These are phyloP conservation scores for Mastigias papua DNA, from an alignment of 30 jellyfish, hydroid and myxozoan genomes.

Conservation along the genomic window DNA sequence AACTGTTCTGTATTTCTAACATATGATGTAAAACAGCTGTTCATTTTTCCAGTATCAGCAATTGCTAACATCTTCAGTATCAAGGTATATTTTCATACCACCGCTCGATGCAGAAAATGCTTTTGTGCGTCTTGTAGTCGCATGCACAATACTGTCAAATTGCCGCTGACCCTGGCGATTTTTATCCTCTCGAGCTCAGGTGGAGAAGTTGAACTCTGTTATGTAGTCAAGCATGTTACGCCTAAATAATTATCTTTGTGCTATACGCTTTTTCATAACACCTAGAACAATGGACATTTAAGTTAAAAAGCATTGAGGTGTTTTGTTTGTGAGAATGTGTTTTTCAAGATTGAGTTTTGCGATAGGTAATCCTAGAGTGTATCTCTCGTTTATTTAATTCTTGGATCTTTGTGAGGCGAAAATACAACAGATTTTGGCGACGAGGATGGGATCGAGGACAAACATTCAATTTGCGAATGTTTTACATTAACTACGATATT, in stretches of 20 bases:
- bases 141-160: too few species aligned
- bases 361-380: not conserved
- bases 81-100: too few species aligned
- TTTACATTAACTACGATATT: not conserved
- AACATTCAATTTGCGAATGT: not conserved
- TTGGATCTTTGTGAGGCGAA: not conserved
- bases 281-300: conserved; percentile 1
- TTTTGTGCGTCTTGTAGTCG: too few species aligned
- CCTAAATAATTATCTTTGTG: not conserved
- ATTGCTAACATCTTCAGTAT: too few species aligned
- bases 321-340: not conserved
- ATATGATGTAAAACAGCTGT: too few species aligned
- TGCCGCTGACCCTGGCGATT: too few species aligned
- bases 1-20: too few species aligned
- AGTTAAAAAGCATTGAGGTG: not conserved
- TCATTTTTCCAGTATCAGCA: too few species aligned
- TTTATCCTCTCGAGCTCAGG: too few species aligned
- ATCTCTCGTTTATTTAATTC: not conserved
- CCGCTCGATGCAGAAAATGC: too few species aligned
- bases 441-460: not conserved
- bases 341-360: not conserved
- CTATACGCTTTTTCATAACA: not conserved
- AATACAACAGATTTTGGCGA: conserved; percentile 3
- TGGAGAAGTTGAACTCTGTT: too few species aligned
- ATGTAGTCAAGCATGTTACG: not conserved